A percentile compares a stretch with the other conserved stretches of the same genome.
Evolutionary conservation across 2,113 vertebrate species (phyloP).

Genomic region (Proterorhinus semilunaris): DNA sequence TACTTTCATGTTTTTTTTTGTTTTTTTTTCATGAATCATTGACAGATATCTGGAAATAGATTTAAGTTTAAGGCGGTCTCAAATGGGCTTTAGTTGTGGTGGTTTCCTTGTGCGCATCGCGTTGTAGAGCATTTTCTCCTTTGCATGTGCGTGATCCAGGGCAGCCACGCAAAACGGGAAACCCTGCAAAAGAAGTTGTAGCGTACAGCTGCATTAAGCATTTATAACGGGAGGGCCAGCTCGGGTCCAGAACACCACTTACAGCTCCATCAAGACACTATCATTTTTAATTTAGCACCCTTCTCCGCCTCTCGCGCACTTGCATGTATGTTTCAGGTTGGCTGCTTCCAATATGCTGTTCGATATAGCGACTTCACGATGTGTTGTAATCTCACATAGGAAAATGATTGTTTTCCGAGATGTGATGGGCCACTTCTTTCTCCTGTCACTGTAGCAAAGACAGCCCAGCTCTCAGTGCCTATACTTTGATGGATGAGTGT

Average conservation of each 20-base stretch:
- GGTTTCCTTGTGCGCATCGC: not conserved
- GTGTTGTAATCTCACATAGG: too few species aligned
- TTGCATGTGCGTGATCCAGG: conserved; percentile 5
- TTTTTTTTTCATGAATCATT: conserved; percentile 3
- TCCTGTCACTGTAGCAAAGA: conserved; percentile 48
- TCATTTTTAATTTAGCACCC: conserved; percentile 77
- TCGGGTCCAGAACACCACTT: conserved; percentile 66
- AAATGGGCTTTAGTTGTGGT: not conserved
- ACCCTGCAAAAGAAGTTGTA: conserved; percentile 26
- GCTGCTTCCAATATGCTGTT: conserved; percentile 26
- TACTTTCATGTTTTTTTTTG: conserved; percentile 36
- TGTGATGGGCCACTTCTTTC: not conserved
- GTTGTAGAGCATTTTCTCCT: not conserved
- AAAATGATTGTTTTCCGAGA: too few species aligned
- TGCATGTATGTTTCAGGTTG: conserved; percentile 66
- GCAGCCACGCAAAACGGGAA: conserved; percentile 1
- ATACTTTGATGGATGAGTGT: conserved; percentile 41
- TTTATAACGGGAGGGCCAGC: conserved; percentile 54
- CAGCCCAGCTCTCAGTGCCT: conserved; percentile 42
- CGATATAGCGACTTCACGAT: conserved; percentile 2
- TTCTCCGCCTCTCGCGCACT: conserved; percentile 46
- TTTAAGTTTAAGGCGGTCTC: conserved; percentile 15
- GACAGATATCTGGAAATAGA: not conserved
- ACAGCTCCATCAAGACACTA: conserved; percentile 53
- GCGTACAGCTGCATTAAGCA: conserved; percentile 63